These are phyloP conservation scores for Idaea dimidiata DNA, from an alignment of 2,888 invertebrate genomes.

Conservation along the genomic window DNA sequence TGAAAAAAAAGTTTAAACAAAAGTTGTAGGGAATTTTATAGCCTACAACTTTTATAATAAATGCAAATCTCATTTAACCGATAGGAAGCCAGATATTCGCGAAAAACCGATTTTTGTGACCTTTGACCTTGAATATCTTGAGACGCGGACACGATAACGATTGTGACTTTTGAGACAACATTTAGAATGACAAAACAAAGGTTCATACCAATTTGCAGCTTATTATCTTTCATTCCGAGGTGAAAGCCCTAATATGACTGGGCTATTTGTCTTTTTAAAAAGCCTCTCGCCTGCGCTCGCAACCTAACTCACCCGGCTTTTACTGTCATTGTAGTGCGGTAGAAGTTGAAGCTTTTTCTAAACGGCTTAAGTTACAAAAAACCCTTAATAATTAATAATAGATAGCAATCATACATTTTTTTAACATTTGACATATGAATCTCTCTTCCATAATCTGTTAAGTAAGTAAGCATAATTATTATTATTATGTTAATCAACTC, in stretches of 20 bases:
- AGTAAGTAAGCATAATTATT: too few relatives aligned
- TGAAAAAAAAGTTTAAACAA: constrained; percentile 28
- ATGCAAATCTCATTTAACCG: constrained; percentile 17
- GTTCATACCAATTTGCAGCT: constrained; percentile 17
- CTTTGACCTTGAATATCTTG: constrained; percentile 18
- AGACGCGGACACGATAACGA: constrained; percentile 18
- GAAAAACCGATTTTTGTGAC: constrained; percentile 11
- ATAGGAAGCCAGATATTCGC: constrained; percentile 21
- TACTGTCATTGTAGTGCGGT: too few relatives aligned
- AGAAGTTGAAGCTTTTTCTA: too few relatives aligned
- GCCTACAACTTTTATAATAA: constrained; percentile 21
- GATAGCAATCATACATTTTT: too few relatives aligned
- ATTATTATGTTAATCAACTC: too few relatives aligned
- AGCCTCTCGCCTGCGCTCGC: too few relatives aligned
- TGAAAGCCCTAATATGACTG: constrained; percentile 4
- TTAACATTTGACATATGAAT: too few relatives aligned
- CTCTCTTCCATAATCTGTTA: too few relatives aligned
- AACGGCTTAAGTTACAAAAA: too few relatives aligned
- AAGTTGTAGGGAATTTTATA: constrained; percentile 25
- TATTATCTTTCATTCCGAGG: constrained; percentile 17
- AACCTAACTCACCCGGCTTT: too few relatives aligned
- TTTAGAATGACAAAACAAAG: constrained; percentile 17
- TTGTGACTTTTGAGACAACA: constrained; percentile 17
- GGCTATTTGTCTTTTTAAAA: too few relatives aligned
- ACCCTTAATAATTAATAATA: too few relatives aligned